A percentile compares a stretch with the other conserved stretches of the same genome.
These are phyloP conservation scores for Bombus pyrosoma DNA, from an alignment of 1,140 invertebrate genomes.

Conservation along the genomic window DNA sequence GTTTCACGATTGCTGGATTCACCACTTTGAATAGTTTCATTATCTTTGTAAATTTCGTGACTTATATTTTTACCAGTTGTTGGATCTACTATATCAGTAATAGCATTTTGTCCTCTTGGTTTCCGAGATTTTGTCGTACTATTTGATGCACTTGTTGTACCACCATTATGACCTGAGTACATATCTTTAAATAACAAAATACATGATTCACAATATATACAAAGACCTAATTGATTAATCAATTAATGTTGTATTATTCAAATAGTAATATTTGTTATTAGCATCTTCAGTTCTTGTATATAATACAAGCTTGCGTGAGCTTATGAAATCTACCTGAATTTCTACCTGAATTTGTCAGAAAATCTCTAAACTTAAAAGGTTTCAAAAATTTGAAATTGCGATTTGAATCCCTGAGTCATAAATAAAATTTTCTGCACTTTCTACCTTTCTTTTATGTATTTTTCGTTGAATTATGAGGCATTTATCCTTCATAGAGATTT, in stretches of 20 bases:
- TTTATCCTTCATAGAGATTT: background rate
- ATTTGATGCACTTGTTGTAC: constrained; percentile 64
- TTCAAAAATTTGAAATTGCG: too few relatives aligned
- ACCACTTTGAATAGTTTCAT: constrained; percentile 62
- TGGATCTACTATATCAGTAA: constrained; percentile 78
- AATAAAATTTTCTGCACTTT: background rate
- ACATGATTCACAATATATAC: background rate
- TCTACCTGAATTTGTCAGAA: background rate
- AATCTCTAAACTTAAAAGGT: too few relatives aligned
- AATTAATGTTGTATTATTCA: background rate
- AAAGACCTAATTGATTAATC: background rate
- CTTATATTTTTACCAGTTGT: constrained; percentile 77
- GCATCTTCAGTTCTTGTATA: background rate
- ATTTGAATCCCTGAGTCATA: background rate
- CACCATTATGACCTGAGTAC: constrained; percentile 74
- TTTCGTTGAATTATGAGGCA: background rate
- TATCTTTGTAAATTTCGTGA: constrained; percentile 69
- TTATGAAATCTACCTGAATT: background rate
- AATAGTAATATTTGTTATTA: background rate
- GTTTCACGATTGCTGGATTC: constrained; percentile 74
- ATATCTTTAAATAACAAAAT: constrained; percentile 67
- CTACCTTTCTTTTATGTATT: background rate
- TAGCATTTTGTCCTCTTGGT: constrained; percentile 69
- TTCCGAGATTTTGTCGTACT: constrained; percentile 67
- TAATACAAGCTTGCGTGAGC: background rate